Evolutionary conservation across 2,888 invertebrate genomes (phyloP), one percentile per base, ranked within the genome.

Genomic region (Drosophila anceps): DNA sequence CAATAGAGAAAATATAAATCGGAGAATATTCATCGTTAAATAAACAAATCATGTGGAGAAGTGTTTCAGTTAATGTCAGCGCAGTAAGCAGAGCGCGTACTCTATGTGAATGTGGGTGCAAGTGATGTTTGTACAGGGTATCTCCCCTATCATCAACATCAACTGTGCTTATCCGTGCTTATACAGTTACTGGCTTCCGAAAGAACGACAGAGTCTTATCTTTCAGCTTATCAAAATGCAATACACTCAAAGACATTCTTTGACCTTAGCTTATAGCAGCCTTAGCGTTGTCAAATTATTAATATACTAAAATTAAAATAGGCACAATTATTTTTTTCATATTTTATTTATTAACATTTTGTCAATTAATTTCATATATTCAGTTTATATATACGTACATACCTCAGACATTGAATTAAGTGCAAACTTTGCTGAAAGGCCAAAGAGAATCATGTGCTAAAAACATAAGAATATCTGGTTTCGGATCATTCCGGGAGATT

Each of bases 321-420:
- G 27, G 20, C 18, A 13, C n/a, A 29, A 33, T 24, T 27, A 13
- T 33, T 35, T 35, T 13, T 20, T 12, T 0, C 35, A 44, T 12
- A 50, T 29, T 39, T 6, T 55, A 13, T 70, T 70, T 69, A 69
- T 62, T 70, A 1, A 41, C 24, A 44, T 9, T 43, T 2, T 13
- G 1, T 8, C 24, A 5, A 18, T n/a, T 6, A 13, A 13, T 35
- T 20, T n/a, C 4, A 24, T 24, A 7, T 51, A 68, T 37, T 12
- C 15, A 9, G 10, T 31, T 5, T 31, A 12, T 41, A 0, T 18
- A 2, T 13, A 15, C 9, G 1, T 60, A 72, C 71, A 18, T 57
- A 41, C 50, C 24, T 50, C 31, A 48, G 12, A n/a, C 0, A 15
- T 31, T 18, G 20, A 27, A 1, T 59, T 15, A 18, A 7, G 12